These are phyloP conservation scores for Myotis daubentonii DNA, from an alignment of 2,797 vertebrate genomes.

Conservation along the genomic window DNA sequence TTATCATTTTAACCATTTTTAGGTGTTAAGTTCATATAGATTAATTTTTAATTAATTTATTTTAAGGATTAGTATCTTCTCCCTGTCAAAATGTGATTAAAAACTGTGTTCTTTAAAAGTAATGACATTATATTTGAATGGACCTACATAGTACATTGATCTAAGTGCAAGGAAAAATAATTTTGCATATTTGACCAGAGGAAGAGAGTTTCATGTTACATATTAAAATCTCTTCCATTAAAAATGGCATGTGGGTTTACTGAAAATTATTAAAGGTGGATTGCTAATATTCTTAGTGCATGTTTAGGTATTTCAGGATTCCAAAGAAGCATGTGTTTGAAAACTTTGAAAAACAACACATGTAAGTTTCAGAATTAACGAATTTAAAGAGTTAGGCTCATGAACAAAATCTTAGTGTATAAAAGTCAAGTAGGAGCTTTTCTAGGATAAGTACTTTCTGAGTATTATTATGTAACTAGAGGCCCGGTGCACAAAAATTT, in stretches of 20 bases:
- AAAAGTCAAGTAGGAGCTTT: conserved; percentile 29
- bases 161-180: conserved; percentile 54
- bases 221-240: conserved; percentile 7
- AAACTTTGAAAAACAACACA: background rate
- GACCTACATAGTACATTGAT: background rate
- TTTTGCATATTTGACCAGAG: conserved; percentile 47
- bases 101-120: conserved; percentile 58
- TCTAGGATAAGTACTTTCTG: conserved; percentile 31
- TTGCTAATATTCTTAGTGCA: conserved; percentile 12
- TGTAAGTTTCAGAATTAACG: background rate
- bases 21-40: background rate
- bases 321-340: background rate
- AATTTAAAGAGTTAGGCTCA: background rate
- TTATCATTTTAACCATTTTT: background rate
- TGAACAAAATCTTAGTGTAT: conserved; percentile 14
- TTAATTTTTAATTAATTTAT: conserved; percentile 10
- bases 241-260: background rate
- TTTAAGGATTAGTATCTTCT: conserved; percentile 24
- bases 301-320: background rate
- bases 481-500: too few relatives aligned
- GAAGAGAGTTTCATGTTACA: conserved; percentile 36
- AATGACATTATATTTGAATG: conserved; percentile 37
- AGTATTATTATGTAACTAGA: background rate
- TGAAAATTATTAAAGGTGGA: conserved; percentile 35
- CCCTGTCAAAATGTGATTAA: conserved; percentile 46